A percentile compares a stretch with the other conserved stretches of the same genome.
Conservation (phyloP, 1,140 invertebrate species). For the Catajapyx aquilonaris region DNA sequence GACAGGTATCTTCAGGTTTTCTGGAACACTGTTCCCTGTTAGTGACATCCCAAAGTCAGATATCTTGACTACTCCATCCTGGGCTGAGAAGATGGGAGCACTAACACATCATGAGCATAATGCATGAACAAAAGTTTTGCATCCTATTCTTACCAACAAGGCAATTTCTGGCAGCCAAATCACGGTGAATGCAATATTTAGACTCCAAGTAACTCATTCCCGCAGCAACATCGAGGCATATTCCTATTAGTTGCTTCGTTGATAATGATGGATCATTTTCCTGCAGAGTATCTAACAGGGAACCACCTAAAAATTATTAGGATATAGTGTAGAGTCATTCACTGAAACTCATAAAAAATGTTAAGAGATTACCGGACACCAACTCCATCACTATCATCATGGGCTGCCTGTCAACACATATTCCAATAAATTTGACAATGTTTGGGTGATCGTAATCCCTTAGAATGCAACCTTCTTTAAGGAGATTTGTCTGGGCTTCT, state of each 20-base stretch:
- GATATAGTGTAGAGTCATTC: too few species aligned
- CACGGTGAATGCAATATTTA: slow-evolving; percentile 90
- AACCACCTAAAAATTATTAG: too few species aligned
- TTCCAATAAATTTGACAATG: slow-evolving; percentile 89
- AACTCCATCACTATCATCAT: slow-evolving; percentile 99
- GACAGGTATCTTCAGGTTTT: slow-evolving; percentile 95
- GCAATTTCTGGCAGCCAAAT: slow-evolving; percentile 88
- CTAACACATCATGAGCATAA: too few species aligned
- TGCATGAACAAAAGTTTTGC: too few species aligned
- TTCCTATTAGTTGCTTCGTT: slow-evolving; percentile 54
- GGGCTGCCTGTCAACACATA: slow-evolving; percentile 92
- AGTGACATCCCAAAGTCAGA: slow-evolving; percentile 97
- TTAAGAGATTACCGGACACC: too few species aligned
- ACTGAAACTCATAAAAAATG: too few species aligned
- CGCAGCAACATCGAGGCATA: slow-evolving; percentile 83
- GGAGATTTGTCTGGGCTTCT: slow-evolving; percentile 85
- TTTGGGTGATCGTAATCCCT: slow-evolving; percentile 96
- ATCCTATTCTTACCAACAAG: slow-evolving; percentile 60
- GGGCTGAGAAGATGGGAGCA: too few species aligned
- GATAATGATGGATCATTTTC: slow-evolving; percentile 45
- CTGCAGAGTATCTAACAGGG: slow-evolving; percentile 64
- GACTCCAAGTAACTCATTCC: slow-evolving; percentile 92
- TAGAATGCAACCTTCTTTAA: slow-evolving; percentile 84
- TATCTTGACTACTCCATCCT: slow-evolving; percentile 82
- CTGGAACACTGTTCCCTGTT: slow-evolving; percentile 89